Evolutionary conservation across 2,797 vertebrate genomes (phyloP).

Genomic region (Cichlasoma orientale): DNA sequence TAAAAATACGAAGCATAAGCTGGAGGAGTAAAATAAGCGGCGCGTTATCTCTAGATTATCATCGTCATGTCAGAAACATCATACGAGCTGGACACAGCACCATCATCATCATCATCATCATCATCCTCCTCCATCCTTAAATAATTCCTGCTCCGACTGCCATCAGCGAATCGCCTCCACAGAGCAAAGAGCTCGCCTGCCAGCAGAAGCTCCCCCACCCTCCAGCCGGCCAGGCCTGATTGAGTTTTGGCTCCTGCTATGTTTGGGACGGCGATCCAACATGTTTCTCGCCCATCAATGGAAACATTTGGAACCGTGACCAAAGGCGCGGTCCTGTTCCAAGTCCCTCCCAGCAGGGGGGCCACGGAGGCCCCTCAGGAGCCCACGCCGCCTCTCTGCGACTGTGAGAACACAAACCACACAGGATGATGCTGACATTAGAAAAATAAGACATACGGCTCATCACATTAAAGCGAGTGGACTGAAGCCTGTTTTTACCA

Average conservation of each 20-base stretch:
- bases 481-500: not conserved
- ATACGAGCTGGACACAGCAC: not conserved
- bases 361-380: conserved; percentile 24
- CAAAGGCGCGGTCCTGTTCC: conserved; percentile 52
- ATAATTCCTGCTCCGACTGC: not conserved
- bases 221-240: conserved; percentile 29
- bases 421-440: conserved; percentile 31
- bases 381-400: conserved; percentile 12
- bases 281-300: conserved; percentile 57
- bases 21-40: not conserved
- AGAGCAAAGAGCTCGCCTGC: not conserved
- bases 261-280: conserved; percentile 39
- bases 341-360: conserved; percentile 43
- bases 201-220: not conserved
- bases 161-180: not conserved
- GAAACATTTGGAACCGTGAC: conserved; percentile 61
- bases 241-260: conserved; percentile 51
- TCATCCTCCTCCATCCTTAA: not conserved
- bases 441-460: not conserved
- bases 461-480: not conserved
- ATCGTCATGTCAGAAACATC: not conserved
- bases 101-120: not conserved
- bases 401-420: conserved; percentile 33
- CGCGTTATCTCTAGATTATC: not conserved
- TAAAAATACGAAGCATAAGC: not conserved